Evolutionary conservation across 1,140 invertebrate genomes (phyloP), one percentile per base, ranked within the genome.

Genomic region (Nymphalis io): DNA sequence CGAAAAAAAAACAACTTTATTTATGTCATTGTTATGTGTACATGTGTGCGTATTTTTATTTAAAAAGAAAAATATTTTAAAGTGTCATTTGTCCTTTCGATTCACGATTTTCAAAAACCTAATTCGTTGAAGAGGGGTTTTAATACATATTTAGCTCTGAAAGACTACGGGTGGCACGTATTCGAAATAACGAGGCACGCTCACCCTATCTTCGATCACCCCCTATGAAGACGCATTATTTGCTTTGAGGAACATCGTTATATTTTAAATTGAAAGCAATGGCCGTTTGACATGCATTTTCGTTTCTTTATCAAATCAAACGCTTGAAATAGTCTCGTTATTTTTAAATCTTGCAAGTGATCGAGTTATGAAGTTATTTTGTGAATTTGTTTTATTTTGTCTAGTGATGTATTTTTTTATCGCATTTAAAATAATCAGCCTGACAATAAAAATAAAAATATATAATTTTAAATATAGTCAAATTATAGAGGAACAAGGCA

Each of bases 151-250:
- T 82, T 80, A 73, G 75, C 75, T 78, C 60, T 70, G 75, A 80
- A 83, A 80, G 75, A 81, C 76, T 75, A 82, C 74, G 64, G 67
- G 66, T 61, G 69, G 71, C 69, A 80, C 80, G 84, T 79, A 82
- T 73, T 74, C 73, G 68, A 76, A 83, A 83, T 84, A 83, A 86
- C 77, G 80, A 84, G 80, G 73, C 69, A 76, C 77, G 75, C 59
- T 58, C 70, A 51, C 70, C 76, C 79, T 74, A 74, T 67, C 69
- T 58, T 59, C 67, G 71, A 63, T 61, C 60, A 61, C 51, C 70
- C 80, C 82, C 73, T 73, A 69, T 63, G 76, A 82, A 81, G 75
- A 74, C 60, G 63, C 79, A 81, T 83, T 80, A 79, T 81, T 78
- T 79, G 71, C 69, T 73, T 78, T 75, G 66, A 74, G 72, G 75